Conservation (phyloP, 2,797 vertebrate species). For the Danionella dracula region DNA sequence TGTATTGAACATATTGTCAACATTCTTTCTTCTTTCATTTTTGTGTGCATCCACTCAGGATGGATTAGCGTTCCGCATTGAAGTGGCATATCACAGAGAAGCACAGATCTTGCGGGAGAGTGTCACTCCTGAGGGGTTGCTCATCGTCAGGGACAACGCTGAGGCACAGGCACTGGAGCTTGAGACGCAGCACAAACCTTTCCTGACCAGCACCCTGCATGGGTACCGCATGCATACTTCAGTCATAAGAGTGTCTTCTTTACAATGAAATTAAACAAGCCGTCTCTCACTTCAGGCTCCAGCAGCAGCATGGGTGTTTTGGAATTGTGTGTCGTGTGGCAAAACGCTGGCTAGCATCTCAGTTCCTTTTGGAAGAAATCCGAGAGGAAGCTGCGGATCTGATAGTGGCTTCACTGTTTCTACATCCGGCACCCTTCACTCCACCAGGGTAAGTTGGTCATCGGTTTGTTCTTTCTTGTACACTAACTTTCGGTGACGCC, state of each 20-base stretch:
- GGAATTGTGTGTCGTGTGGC: slow-evolving; percentile 81
- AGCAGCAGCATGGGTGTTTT: slow-evolving; percentile 86
- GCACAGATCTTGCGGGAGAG: slow-evolving; percentile 84
- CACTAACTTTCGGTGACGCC: neutral
- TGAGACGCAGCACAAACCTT: slow-evolving; percentile 77
- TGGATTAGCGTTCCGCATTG: slow-evolving; percentile 84
- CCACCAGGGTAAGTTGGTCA: slow-evolving; percentile 76
- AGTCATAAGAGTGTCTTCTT: neutral
- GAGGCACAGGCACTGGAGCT: slow-evolving; percentile 81
- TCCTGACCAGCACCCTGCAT: slow-evolving; percentile 86
- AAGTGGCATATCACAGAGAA: slow-evolving; percentile 90
- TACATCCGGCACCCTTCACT: slow-evolving; percentile 84
- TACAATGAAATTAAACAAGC: no score
- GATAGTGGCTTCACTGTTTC: slow-evolving; percentile 83
- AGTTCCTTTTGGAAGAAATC: slow-evolving; percentile 78
- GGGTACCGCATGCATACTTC: slow-evolving; percentile 70
- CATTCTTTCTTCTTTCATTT: neutral
- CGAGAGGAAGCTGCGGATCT: slow-evolving; percentile 86
- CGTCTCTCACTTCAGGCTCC: slow-evolving; percentile 74
- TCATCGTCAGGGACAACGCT: slow-evolving; percentile 80
- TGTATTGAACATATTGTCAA: neutral
- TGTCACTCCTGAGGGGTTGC: slow-evolving; percentile 76
- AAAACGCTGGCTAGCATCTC: slow-evolving; percentile 91
- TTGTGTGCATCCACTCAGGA: slow-evolving; percentile 64
- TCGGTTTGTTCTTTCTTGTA: neutral